Base-by-base conservation (phyloP, 2,113 vertebrate genomes). In the Dasypus novemcinctus region DNA sequence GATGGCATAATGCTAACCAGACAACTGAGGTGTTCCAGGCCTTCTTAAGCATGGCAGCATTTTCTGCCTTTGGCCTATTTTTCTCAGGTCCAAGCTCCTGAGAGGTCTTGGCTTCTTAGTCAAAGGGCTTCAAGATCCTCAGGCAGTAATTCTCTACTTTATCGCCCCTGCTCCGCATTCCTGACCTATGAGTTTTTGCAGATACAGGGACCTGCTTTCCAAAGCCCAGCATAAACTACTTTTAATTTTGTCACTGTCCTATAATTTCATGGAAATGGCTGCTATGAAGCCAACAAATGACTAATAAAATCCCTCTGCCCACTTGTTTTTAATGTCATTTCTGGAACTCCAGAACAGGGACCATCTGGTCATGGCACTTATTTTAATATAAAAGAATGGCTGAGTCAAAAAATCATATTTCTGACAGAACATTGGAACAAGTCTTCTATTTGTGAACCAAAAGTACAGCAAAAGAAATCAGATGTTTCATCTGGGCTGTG, bases 221-320 rank as follows among this genome's bases (percentile, higher is more conserved):
- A 79, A 92, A 94, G 85, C 87, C 81, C 43, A 90, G 69, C 29
- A 52, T 82, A 92, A 95, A 66, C 75, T 76, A 38, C 49, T 97
- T 97, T 95, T 82, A 86, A 96, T 95, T 97, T 96, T 96, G 76
- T 92, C 95, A 90, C 80, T 96, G 96, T 95, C 89, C 90, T 93
- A 78, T 84, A 93, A 95, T 98, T 98, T 98, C 97, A 98, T 97
- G 97, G 98, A 98, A 98, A 97, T 97, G 97, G 96, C 96, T 98
- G 98, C 95, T 94, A 89, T 93, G 94, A 97, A 97, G 95, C 96
- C 96, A 97, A 95, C 81, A 96, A 84, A 95, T 98, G 97, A 96
- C 96, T 98, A 98, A 98, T 98, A 98, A 98, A 98, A 98, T 97
- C 98, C 98, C 97, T 98, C 97, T 97, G 97, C 86, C 86, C 97